Evolutionary conservation across 2,113 vertebrate species (phyloP).

Genomic region (Trogon melanurus): DNA sequence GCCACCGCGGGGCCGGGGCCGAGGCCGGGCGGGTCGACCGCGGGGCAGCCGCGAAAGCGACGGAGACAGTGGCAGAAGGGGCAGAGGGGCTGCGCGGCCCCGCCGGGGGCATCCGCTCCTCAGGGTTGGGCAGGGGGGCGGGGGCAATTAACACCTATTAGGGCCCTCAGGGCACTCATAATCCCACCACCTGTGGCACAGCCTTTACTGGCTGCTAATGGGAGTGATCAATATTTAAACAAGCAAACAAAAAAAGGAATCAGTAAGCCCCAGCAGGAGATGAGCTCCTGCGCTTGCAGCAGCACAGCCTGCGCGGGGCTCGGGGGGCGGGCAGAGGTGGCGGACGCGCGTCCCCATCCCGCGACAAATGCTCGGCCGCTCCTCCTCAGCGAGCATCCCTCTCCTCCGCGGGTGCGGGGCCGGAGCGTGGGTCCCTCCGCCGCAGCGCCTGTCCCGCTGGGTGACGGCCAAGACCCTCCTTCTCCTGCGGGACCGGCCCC

Average conservation of each 20-base stretch:
- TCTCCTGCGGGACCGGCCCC: too few relatives aligned
- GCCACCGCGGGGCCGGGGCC: too few relatives aligned
- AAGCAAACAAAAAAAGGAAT: neutral
- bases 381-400: neutral
- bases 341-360: neutral
- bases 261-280: neutral
- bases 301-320: fast-evolving
- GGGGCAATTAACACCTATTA: neutral
- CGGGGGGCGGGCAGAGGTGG: neutral
- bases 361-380: neutral
- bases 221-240: neutral
- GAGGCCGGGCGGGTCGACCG: too few relatives aligned
- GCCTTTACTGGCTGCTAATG: neutral
- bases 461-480: neutral
- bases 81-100: too few relatives aligned
- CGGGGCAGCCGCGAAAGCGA: too few relatives aligned
- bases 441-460: neutral
- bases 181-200: neutral
- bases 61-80: too few relatives aligned
- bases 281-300: neutral
- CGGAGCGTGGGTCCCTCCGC: neutral
- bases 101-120: too few relatives aligned
- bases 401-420: neutral
- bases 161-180: neutral
- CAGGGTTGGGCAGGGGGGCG: neutral